Evolutionary conservation across 2,888 invertebrate species (phyloP).

Genomic region (Smittia sp.): DNA sequence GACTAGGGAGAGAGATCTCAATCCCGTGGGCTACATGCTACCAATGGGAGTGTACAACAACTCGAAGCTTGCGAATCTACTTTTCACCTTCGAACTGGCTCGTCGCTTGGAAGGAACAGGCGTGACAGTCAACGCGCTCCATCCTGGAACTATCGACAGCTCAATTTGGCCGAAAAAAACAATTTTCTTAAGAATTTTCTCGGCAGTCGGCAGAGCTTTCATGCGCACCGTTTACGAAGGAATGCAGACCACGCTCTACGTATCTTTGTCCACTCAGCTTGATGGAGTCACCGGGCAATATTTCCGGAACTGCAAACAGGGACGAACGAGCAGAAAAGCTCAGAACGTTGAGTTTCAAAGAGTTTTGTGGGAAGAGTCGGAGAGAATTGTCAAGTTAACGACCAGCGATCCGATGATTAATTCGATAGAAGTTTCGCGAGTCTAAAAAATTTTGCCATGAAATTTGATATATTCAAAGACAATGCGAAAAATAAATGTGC

Average conservation of each 20-base stretch:
- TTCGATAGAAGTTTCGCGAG: no score
- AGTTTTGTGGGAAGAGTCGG: slow-evolving; percentile 82
- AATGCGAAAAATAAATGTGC: no score
- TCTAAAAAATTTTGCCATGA: no score
- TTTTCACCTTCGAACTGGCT: slow-evolving; percentile 75
- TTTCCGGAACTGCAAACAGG: slow-evolving; percentile 74
- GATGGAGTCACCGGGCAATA: slow-evolving; percentile 72
- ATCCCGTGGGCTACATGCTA: slow-evolving; percentile 66
- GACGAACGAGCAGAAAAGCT: slow-evolving; percentile 59
- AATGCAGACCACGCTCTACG: slow-evolving; percentile 73
- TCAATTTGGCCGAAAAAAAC: slow-evolving; percentile 76
- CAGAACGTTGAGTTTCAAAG: slow-evolving; percentile 69
- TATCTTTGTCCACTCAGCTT: slow-evolving; percentile 73
- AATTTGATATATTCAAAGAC: no score
- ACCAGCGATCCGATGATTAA: slow-evolving; percentile 59
- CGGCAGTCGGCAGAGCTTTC: slow-evolving; percentile 67
- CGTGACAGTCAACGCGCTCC: slow-evolving; percentile 80
- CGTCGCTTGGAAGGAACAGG: slow-evolving; percentile 71
- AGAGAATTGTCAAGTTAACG: slow-evolving; percentile 67
- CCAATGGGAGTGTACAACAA: slow-evolving; percentile 74
- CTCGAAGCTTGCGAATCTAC: slow-evolving; percentile 81
- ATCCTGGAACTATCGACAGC: slow-evolving; percentile 81
- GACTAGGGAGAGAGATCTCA: slow-evolving; percentile 68
- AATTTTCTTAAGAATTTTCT: slow-evolving; percentile 67
- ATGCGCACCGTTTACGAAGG: slow-evolving; percentile 77